Evolutionary conservation across 2,888 invertebrate species (phyloP).

Genomic region (Rhynchonema sp.): DNA sequence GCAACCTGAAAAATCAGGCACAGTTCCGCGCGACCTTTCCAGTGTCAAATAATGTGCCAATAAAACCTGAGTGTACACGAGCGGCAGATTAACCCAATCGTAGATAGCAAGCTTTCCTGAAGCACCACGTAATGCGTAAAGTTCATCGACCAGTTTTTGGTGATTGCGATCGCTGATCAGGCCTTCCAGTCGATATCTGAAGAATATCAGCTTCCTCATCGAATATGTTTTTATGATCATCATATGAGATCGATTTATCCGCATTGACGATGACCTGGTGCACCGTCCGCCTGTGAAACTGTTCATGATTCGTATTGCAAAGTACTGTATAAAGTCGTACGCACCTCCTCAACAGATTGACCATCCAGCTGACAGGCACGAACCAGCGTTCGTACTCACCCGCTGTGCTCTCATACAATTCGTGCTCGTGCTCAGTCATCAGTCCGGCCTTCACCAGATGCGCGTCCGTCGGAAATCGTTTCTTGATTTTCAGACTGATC

Average conservation of each 20-base stretch:
- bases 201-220: no score
- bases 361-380: constrained; percentile 4
- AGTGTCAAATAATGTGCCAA: neutral
- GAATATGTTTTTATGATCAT: no score
- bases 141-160: neutral
- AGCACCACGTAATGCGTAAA: neutral
- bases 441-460: constrained; percentile 1
- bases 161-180: neutral
- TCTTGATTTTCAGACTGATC: constrained; percentile 5
- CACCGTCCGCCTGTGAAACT: no score
- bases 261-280: no score
- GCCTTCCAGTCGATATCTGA: neutral
- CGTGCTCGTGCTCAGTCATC: neutral
- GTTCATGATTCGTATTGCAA: no score
- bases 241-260: no score
- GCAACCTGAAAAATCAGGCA: neutral
- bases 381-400: neutral
- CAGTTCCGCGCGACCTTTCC: neutral
- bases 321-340: no score
- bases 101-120: neutral
- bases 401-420: neutral
- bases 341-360: neutral
- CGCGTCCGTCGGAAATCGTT: constrained; percentile 3
- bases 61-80: neutral
- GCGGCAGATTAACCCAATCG: neutral